Evolutionary conservation across 2,797 vertebrate genomes (phyloP), one percentile per base, ranked within the genome.

Genomic region (Oryzias dopingdopingensis): DNA sequence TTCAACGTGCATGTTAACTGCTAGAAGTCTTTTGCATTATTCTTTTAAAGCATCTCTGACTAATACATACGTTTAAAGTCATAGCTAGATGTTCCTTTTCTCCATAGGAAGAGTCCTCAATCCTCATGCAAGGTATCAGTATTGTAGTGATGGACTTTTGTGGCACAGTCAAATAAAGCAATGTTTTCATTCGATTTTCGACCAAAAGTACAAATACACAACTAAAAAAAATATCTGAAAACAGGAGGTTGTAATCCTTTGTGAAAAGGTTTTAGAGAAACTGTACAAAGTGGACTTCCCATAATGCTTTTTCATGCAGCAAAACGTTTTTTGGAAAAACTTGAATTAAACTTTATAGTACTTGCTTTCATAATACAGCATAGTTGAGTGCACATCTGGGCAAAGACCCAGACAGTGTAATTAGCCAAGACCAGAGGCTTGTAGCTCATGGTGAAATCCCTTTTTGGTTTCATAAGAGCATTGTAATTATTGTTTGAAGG

Each of bases 361-460:
- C 43, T 20, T 53, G 48, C 15, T 43, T 44, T 44, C 14, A 5
- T 48, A 26, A 52, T 0, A 2, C 18, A 50, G 41, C 50, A 17
- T 16, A 58, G 23, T 50, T 12, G 44, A 40, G 60, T 13, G 29
- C 43, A 58, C 42, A 61, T 5, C 46, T 14, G 63, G 45, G 48
- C 24, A 67, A 42, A 49, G 46, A 45, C 46, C 56, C 52, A 64
- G 51, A 55, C 4, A 61, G 47, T 13, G 52, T 65, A 65, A 37
- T 46, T 14, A 52, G 17, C 22, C 16, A 17, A 46, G 52, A 54
- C 14, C 18, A 17, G 24, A 14, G 40, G 29, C 56, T 65, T 57
- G 65, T 67, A 45, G 52, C 26, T 59, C 15, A 43, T 26, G 23
- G 45, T 62, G 62, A 70, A 72, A 77, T 60, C 42, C 37, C 49